Conservation (phyloP, 2,113 vertebrate genomes). For the Oncorhynchus masou region DNA sequence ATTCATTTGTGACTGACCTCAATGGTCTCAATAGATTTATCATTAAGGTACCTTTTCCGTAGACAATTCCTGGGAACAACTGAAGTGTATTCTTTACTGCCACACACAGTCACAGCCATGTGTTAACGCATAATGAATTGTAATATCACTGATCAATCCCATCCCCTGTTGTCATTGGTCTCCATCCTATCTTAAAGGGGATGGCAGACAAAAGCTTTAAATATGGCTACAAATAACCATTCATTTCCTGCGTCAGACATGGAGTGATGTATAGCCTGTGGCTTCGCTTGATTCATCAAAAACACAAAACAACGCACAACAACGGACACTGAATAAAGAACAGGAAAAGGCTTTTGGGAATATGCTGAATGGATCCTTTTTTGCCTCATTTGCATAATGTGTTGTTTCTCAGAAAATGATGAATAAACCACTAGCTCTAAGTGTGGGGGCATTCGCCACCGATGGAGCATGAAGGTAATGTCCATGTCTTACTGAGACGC, state of each 20-base stretch:
- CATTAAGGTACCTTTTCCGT: constrained; percentile 4
- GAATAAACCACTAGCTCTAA: constrained; percentile 63
- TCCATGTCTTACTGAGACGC: constrained; percentile 21
- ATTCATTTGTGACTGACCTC: constrained; percentile 41
- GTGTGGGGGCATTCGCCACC: constrained; percentile 33
- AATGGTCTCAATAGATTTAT: constrained; percentile 42
- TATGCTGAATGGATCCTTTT: constrained; percentile 66
- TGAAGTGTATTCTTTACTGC: constrained; percentile 38
- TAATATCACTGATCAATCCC: constrained; percentile 33
- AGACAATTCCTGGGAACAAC: constrained; percentile 31
- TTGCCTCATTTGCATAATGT: constrained; percentile 69
- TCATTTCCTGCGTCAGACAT: constrained; percentile 60
- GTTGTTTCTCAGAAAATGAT: constrained; percentile 71
- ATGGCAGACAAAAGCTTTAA: not conserved
- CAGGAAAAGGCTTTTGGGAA: constrained; percentile 54
- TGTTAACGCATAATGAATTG: not conserved
- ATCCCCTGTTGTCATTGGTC: not conserved
- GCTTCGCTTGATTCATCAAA: constrained; percentile 66
- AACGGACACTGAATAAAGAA: constrained; percentile 48
- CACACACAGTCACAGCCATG: constrained; percentile 25
- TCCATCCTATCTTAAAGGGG: not conserved
- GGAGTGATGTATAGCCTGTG: constrained; percentile 58
- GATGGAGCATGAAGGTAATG: constrained; percentile 54
- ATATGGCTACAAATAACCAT: constrained; percentile 34
- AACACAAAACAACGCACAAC: constrained; percentile 55